phyloP scores from a whole-genome alignment of 2,113 vertebrate species.

The Anoura caudifer region DNA sequence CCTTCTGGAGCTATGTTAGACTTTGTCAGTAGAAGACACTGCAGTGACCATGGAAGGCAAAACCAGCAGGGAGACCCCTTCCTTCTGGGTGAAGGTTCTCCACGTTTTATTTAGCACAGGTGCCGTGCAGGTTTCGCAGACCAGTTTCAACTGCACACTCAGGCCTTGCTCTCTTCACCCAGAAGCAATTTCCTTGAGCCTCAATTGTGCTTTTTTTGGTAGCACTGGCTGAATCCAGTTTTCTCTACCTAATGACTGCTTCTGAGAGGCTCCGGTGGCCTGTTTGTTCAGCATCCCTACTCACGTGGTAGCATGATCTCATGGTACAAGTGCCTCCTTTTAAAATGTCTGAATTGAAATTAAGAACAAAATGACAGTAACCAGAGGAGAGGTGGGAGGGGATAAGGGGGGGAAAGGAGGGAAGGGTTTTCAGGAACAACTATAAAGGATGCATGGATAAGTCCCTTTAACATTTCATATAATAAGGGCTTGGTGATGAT shows the following conservation, averaged over 20 bases:
- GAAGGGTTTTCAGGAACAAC: too few species aligned
- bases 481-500: too few species aligned
- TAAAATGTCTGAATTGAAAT: background rate
- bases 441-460: too few species aligned
- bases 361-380: too few species aligned
- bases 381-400: too few species aligned
- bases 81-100: accelerated
- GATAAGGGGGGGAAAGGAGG: too few species aligned
- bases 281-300: background rate
- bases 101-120: background rate
- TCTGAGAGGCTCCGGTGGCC: background rate
- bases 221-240: background rate
- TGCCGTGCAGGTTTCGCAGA: background rate
- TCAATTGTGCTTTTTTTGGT: background rate
- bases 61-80: background rate
- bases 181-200: background rate
- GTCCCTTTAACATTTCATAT: too few species aligned
- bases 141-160: background rate
- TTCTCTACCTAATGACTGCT: background rate
- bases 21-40: background rate
- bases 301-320: accelerated
- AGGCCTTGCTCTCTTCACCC: background rate
- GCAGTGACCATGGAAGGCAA: background rate
- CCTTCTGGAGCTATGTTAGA: background rate
- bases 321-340: background rate